Evolutionary conservation across 1,140 invertebrate genomes (phyloP).

Genomic region (Papilio dardanus): DNA sequence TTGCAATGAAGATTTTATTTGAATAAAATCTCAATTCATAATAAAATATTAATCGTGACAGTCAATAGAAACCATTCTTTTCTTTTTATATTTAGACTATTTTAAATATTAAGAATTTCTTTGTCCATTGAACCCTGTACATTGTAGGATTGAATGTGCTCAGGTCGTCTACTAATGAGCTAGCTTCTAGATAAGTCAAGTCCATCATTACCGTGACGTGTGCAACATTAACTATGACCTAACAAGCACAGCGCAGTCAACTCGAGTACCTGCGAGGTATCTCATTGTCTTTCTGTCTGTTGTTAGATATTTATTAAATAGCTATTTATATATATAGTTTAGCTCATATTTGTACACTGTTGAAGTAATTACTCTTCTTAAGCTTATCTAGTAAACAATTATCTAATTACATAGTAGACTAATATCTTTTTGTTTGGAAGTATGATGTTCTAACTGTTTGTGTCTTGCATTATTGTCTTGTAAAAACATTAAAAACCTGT

Average conservation of each 20-base stretch:
- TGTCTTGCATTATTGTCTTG: no score
- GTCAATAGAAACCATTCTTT: no score
- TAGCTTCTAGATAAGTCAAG: constrained; percentile 33
- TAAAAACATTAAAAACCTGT: no score
- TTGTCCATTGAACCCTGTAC: background rate
- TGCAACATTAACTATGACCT: constrained; percentile 27
- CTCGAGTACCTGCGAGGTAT: background rate
- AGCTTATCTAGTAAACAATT: no score
- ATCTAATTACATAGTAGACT: no score
- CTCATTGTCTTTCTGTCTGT: background rate
- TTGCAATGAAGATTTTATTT: no score
- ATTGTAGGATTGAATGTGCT: constrained; percentile 4
- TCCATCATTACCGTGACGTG: constrained; percentile 33
- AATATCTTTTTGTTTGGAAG: no score
- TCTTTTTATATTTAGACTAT: background rate
- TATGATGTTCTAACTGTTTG: no score
- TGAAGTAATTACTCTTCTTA: no score
- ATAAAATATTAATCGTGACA: no score
- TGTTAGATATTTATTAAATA: background rate
- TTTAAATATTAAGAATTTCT: background rate
- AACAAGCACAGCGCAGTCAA: constrained; percentile 6
- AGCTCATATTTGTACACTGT: background rate
- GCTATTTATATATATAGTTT: background rate
- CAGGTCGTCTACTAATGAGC: constrained; percentile 20
- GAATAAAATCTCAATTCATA: no score